These are phyloP conservation scores for Eupsittula cactorum DNA, from an alignment of 2,113 vertebrate genomes.

Conservation along the genomic window DNA sequence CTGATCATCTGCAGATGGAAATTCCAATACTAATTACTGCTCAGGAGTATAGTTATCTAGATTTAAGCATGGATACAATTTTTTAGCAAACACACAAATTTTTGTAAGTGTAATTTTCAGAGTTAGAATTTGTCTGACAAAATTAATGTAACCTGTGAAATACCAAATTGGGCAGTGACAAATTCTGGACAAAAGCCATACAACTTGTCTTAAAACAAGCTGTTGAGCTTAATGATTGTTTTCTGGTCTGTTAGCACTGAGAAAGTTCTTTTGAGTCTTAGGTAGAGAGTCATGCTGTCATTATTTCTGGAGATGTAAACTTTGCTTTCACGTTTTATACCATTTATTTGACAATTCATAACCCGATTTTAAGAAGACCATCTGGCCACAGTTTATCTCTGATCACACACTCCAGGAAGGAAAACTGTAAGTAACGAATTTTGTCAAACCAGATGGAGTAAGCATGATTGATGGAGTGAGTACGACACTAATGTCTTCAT, in stretches of 20 bases:
- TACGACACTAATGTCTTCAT: neutral
- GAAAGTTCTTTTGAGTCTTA: neutral
- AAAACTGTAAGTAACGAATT: neutral
- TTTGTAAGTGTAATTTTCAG: neutral
- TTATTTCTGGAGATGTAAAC: neutral
- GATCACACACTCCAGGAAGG: neutral
- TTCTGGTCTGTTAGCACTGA: neutral
- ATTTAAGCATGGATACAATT: neutral
- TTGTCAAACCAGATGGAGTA: neutral
- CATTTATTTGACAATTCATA: neutral
- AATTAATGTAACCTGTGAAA: neutral
- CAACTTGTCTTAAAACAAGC: neutral
- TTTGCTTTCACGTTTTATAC: neutral
- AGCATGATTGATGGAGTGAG: neutral
- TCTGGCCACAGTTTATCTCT: neutral
- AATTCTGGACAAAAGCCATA: neutral
- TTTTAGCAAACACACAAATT: neutral
- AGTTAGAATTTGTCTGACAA: neutral
- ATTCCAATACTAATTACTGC: neutral
- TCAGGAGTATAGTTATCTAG: neutral
- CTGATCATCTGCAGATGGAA: neutral
- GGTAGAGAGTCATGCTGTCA: neutral
- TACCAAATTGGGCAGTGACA: neutral
- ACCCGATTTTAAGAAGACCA: neutral
- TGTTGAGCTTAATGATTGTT: neutral